Percentiles rank a stretch among this genome's conserved stretches.
Evolutionary conservation across 2,888 invertebrate species (phyloP).

Genomic region (Pharmacophagus antenor): DNA sequence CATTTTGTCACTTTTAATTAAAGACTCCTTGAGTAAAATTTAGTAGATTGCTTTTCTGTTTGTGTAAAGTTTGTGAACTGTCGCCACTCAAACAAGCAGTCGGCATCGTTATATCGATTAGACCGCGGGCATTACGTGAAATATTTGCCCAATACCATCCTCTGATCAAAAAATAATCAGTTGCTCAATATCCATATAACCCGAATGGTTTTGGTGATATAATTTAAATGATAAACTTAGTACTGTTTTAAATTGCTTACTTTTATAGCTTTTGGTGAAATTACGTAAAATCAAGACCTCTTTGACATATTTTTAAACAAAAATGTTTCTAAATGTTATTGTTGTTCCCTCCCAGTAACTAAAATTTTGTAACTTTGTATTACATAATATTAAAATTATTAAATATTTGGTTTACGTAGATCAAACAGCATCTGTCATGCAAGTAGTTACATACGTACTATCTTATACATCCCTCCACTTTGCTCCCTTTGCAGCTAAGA

Average conservation of each 20-base stretch:
- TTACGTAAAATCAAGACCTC: too few relatives aligned
- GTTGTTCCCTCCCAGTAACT: too few relatives aligned
- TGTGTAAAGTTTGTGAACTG: slow-evolving; percentile 38
- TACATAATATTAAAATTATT: too few relatives aligned
- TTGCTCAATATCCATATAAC: slow-evolving; percentile 30
- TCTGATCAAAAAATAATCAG: slow-evolving; percentile 44
- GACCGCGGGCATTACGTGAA: slow-evolving; percentile 49
- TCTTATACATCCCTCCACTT: slow-evolving; percentile 45
- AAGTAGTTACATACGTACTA: slow-evolving; percentile 67
- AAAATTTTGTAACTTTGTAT: too few relatives aligned
- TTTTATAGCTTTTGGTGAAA: too few relatives aligned
- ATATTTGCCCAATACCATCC: slow-evolving; percentile 42
- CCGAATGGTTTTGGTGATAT: too few relatives aligned
- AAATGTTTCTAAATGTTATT: too few relatives aligned
- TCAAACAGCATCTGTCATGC: slow-evolving; percentile 43
- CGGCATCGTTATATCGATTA: slow-evolving; percentile 72
- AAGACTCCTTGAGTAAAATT: not conserved
- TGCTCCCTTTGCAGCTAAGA: slow-evolving; percentile 45
- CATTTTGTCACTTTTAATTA: not conserved
- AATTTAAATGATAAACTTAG: too few relatives aligned
- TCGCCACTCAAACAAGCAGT: slow-evolving; percentile 56
- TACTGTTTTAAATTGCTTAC: too few relatives aligned
- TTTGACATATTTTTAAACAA: too few relatives aligned
- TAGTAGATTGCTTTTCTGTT: not conserved
- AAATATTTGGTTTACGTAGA: too few relatives aligned